These are phyloP conservation scores for Heliconius congener DNA, from an alignment of 1,140 invertebrate species.

Conservation along the genomic window DNA sequence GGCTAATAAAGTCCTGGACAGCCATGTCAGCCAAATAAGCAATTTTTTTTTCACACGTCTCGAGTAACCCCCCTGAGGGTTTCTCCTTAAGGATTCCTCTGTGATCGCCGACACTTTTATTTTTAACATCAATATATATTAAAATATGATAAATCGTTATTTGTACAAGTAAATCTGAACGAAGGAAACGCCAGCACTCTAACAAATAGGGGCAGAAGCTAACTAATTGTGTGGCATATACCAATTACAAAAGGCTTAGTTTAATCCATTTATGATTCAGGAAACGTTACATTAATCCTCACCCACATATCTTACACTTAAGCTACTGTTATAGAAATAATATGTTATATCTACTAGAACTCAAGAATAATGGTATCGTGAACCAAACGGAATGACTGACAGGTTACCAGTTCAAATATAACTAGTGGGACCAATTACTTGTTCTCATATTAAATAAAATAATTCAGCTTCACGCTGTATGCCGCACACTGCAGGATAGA, in stretches of 20 bases:
- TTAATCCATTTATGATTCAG: neutral
- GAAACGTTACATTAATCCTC: slow-evolving; percentile 7
- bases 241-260: slow-evolving; percentile 10
- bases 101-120: too few species aligned
- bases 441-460: too few species aligned
- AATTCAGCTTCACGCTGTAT: too few species aligned
- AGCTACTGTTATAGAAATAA: neutral
- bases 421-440: too few species aligned
- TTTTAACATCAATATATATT: neutral
- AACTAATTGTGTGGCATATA: neutral
- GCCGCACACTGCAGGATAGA: too few species aligned
- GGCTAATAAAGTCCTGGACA: too few species aligned
- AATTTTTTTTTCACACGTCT: too few species aligned
- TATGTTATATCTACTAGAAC: neutral
- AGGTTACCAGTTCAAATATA: neutral
- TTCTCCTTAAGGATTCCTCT: too few species aligned
- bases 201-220: neutral
- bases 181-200: neutral
- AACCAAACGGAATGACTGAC: neutral
- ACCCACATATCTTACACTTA: neutral
- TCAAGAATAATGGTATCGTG: neutral
- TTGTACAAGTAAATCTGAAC: neutral
- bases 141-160: neutral
- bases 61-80: too few species aligned
- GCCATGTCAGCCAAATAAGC: too few species aligned